phyloP scores from a whole-genome alignment of 2,113 vertebrate genomes.

The Anas platyrhynchos region DNA sequence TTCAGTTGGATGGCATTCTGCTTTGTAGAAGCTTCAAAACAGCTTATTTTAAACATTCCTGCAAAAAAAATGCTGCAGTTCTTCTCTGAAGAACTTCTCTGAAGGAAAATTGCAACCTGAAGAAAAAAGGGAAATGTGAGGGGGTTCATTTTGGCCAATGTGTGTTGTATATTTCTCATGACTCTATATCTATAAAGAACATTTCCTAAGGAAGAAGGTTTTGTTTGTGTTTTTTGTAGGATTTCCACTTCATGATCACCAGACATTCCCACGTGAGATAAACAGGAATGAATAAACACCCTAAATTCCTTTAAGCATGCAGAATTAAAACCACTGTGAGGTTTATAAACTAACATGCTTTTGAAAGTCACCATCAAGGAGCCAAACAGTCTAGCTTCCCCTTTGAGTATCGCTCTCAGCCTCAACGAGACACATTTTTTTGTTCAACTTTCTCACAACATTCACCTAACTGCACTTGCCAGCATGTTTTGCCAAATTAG shows the following conservation, averaged over 20 bases:
- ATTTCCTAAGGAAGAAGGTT: neutral
- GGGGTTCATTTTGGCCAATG: neutral
- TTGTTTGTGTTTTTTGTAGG: neutral
- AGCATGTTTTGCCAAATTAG: conserved; percentile 38
- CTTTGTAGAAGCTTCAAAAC: neutral
- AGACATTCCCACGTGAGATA: conserved; percentile 7
- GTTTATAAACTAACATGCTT: conserved; percentile 28
- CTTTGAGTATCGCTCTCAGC: neutral
- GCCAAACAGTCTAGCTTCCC: conserved; percentile 31
- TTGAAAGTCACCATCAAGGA: neutral
- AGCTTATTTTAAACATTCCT: neutral
- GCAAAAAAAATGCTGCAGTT: neutral
- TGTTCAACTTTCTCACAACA: neutral
- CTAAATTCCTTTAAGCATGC: neutral
- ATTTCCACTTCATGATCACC: neutral
- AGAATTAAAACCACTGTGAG: neutral
- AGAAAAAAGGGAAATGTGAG: rapidly evolving
- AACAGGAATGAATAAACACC: conserved; percentile 26
- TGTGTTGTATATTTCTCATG: neutral
- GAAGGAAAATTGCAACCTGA: neutral
- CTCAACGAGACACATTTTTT: neutral
- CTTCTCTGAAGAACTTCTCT: neutral
- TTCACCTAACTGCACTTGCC: conserved; percentile 49
- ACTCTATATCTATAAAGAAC: neutral
- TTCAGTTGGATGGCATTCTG: neutral